Evolutionary conservation across 2,888 invertebrate genomes (phyloP), one percentile per base, ranked within the genome.

Genomic region (Andrena camellia): DNA sequence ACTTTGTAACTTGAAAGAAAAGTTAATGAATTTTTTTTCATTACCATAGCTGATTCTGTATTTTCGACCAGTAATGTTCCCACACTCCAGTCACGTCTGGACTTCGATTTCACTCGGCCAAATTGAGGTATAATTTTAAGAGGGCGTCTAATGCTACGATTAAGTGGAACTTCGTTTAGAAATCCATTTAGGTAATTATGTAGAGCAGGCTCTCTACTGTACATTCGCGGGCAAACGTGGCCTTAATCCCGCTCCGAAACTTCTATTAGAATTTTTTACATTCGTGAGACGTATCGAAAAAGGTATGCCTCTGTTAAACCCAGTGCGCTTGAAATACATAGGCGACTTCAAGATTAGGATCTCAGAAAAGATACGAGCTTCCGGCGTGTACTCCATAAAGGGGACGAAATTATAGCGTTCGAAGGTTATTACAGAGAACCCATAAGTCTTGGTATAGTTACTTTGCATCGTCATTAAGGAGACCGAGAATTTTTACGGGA

Each of bases 361-460:
- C 52, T 50, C 17, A 20, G 35, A 63, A 63, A 8, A 59, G 35
- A 42, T 29, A 23, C 4, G 17, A 26, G 62, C 54, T 67, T 75
- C 52, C 52, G 67, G 69, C 42, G 26, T 8, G 54, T 75, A 31
- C 29, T 13, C 50, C 33, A 31, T 52, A 67, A 67, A 50, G 26
- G 31, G 67, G 6, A 48, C 23, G n/a, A 54, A 67, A 78, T 78
- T 78, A 75, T 26, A 78, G 42, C n/a, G 52, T 33, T 75, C 26
- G n/a, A 20, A 33, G 42, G 68, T 68, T 78, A 54, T 50, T 64
- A 42, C n/a, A n/a, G 29, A n/a, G 10, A 29, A 48, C 35, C 31
- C 23, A 42, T 20, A 29, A 31, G 13, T 20, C 29, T 20, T n/a
- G 33, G 8, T 17, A 26, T 54, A 67, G 50, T 75, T 17, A 6